Evolutionary conservation across 2,113 vertebrate genomes (phyloP).

Genomic region (Melanerpes aurifrons): DNA sequence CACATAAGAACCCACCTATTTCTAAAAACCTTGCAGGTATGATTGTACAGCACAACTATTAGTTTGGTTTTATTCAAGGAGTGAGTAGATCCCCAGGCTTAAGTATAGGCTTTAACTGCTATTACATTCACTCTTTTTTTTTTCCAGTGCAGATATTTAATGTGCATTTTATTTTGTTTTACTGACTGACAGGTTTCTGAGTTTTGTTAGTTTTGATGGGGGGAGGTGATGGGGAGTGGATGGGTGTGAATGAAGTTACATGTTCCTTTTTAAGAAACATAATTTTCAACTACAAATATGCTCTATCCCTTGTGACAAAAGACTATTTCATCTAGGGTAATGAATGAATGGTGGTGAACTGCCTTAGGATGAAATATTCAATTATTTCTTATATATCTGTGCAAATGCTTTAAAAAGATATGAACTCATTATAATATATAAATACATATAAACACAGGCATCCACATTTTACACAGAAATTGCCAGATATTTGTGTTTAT

Average conservation of each 20-base stretch:
- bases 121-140: background rate
- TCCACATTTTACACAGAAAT: background rate
- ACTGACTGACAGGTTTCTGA: background rate
- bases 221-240: no score
- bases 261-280: background rate
- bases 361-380: background rate
- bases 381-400: background rate
- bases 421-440: background rate
- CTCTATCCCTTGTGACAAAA: background rate
- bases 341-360: background rate
- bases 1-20: background rate
- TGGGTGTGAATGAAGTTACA: background rate
- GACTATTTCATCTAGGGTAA: background rate
- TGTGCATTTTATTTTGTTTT: background rate
- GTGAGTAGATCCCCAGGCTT: background rate
- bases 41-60: background rate
- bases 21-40: background rate
- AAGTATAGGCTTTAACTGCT: background rate
- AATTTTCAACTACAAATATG: background rate
- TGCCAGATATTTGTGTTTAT: background rate
- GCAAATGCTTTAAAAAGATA: background rate
- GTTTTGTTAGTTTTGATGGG: background rate
- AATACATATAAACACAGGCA: background rate
- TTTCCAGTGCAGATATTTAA: background rate
- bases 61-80: conserved; percentile 14